Evolutionary conservation across 2,113 vertebrate genomes (phyloP).

Genomic region (Pholis gunnellus): DNA sequence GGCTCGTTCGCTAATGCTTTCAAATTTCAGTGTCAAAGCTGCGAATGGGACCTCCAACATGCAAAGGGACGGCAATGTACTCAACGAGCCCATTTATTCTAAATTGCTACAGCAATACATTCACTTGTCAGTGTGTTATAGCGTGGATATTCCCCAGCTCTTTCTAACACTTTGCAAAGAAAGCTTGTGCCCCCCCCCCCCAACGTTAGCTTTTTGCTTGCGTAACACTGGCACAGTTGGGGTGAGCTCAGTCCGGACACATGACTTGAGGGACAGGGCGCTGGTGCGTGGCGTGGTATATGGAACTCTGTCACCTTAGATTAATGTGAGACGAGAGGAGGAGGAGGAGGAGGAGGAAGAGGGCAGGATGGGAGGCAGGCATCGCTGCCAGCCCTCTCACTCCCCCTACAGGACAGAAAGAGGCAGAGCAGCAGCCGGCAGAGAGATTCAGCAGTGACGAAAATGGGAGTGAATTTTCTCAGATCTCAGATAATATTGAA

Average conservation of each 20-base stretch:
- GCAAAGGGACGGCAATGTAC: neutral
- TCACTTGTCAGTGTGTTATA: neutral
- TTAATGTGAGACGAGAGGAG: constrained; percentile 65
- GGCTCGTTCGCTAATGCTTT: constrained; percentile 15
- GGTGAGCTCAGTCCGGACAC: constrained; percentile 39
- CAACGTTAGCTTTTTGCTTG: constrained; percentile 42
- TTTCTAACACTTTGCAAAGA: constrained; percentile 15
- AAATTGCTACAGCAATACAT: neutral
- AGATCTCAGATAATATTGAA: neutral
- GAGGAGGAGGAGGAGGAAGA: constrained; percentile 15
- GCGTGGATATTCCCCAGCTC: neutral
- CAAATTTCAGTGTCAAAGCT: constrained; percentile 4
- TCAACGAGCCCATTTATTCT: neutral
- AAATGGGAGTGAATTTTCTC: neutral
- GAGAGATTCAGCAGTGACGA: neutral
- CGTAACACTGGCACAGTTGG: constrained; percentile 59
- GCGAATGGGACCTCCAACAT: neutral
- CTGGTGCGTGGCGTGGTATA: constrained; percentile 68
- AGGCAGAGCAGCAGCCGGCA: constrained; percentile 44
- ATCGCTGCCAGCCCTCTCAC: constrained; percentile 59
- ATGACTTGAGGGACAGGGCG: constrained; percentile 67
- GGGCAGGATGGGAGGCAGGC: constrained; percentile 36
- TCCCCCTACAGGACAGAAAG: constrained; percentile 76
- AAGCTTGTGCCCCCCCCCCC: constrained; percentile 22
- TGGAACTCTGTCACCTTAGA: constrained; percentile 73